phyloP scores from a whole-genome alignment of 2,888 invertebrate species.

The Phaonia tiefii region DNA sequence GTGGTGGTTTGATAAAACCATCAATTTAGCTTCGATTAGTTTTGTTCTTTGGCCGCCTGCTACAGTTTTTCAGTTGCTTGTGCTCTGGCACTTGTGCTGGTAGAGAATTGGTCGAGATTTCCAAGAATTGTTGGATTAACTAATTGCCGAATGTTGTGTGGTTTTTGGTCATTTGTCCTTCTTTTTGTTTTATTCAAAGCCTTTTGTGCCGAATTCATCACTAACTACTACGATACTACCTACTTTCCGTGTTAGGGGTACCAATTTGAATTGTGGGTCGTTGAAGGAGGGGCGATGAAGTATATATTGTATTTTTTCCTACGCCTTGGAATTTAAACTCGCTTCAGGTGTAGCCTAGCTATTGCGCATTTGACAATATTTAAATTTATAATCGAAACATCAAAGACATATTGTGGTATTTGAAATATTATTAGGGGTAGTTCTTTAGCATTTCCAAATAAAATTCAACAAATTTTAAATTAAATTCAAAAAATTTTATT shows the following conservation, averaged over 20 bases:
- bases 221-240: background rate
- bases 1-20: constrained; percentile 17
- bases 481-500: too few species aligned
- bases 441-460: too few species aligned
- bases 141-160: constrained; percentile 71
- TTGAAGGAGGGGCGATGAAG: background rate
- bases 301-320: constrained; percentile 6
- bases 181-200: constrained; percentile 21
- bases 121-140: constrained; percentile 76
- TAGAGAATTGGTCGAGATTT: constrained; percentile 68
- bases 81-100: constrained; percentile 18
- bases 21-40: constrained; percentile 38
- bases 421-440: too few species aligned
- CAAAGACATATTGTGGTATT: too few species aligned
- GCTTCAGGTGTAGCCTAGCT: too few species aligned
- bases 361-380: too few species aligned
- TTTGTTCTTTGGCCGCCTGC: background rate
- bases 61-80: too few species aligned
- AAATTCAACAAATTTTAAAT: too few species aligned
- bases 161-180: constrained; percentile 34
- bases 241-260: background rate
- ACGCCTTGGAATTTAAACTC: constrained; percentile 19
- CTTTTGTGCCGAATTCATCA: constrained; percentile 12
- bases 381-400: too few species aligned
- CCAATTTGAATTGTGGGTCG: constrained; percentile 21